These are phyloP conservation scores for Gallinago stenura DNA, from an alignment of 2,797 vertebrate genomes.

Conservation along the genomic window DNA sequence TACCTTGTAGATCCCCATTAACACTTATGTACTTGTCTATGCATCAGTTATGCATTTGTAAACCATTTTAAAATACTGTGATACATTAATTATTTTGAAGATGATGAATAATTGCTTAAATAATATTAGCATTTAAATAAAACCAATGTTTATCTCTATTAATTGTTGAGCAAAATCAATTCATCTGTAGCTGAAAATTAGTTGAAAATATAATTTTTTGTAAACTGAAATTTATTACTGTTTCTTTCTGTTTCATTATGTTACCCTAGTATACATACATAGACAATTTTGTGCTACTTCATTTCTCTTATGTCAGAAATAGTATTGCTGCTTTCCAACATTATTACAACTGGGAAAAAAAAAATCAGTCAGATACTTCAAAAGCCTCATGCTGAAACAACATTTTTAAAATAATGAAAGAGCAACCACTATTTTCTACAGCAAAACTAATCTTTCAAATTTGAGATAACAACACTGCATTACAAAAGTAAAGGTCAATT, in stretches of 20 bases:
- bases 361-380: constrained; percentile 52
- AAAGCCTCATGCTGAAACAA: neutral
- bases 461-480: neutral
- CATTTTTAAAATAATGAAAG: constrained; percentile 15
- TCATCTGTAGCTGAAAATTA: neutral
- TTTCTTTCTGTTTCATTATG: constrained; percentile 5
- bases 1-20: neutral
- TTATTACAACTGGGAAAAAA: constrained; percentile 28
- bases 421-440: neutral
- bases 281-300: constrained; percentile 25
- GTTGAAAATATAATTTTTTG: constrained; percentile 40
- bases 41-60: neutral
- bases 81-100: neutral
- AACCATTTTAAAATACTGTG: neutral
- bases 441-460: neutral
- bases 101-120: constrained; percentile 29
- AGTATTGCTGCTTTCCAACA: neutral
- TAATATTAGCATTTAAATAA: constrained; percentile 36
- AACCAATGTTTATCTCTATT: constrained; percentile 29
- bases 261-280: constrained; percentile 29
- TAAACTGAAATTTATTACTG: constrained; percentile 34
- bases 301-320: constrained; percentile 56
- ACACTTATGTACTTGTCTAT: neutral
- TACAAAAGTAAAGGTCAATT: constrained; percentile 19
- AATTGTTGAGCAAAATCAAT: constrained; percentile 20